phyloP scores from a whole-genome alignment of 2,797 vertebrate species.

The Molossus alvarezi region DNA sequence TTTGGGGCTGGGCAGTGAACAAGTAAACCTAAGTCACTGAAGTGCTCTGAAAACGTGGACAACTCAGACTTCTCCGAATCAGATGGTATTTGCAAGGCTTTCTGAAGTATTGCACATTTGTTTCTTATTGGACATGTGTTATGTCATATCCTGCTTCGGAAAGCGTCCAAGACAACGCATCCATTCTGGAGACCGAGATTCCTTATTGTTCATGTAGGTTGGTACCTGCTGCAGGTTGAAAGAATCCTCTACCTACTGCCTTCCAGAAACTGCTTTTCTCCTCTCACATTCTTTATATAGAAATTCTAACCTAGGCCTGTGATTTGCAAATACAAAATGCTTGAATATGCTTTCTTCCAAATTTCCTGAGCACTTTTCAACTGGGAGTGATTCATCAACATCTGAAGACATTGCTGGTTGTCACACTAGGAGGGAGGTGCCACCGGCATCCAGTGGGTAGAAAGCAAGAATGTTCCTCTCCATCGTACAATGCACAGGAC shows the following conservation, averaged over 20 bases:
- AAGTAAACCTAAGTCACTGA: slow-evolving; percentile 41
- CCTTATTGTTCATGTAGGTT: neutral
- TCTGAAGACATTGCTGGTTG: neutral
- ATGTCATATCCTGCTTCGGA: slow-evolving; percentile 64
- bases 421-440: neutral
- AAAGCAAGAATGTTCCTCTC: neutral
- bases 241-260: neutral
- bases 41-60: slow-evolving; percentile 12
- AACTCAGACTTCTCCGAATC: slow-evolving; percentile 34
- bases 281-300: neutral
- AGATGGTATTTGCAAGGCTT: slow-evolving; percentile 54
- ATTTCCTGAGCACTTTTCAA: slow-evolving; percentile 33
- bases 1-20: neutral
- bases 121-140: neutral
- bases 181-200: neutral
- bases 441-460: neutral
- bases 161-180: slow-evolving; percentile 7
- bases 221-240: neutral
- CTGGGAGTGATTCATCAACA: neutral
- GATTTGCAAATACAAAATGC: neutral
- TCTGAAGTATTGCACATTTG: slow-evolving; percentile 5
- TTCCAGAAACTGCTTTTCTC: neutral
- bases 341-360: neutral
- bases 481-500: neutral
- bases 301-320: neutral